These are phyloP conservation scores for Elachura formosa DNA, from an alignment of 2,113 vertebrate species.

Conservation along the genomic window DNA sequence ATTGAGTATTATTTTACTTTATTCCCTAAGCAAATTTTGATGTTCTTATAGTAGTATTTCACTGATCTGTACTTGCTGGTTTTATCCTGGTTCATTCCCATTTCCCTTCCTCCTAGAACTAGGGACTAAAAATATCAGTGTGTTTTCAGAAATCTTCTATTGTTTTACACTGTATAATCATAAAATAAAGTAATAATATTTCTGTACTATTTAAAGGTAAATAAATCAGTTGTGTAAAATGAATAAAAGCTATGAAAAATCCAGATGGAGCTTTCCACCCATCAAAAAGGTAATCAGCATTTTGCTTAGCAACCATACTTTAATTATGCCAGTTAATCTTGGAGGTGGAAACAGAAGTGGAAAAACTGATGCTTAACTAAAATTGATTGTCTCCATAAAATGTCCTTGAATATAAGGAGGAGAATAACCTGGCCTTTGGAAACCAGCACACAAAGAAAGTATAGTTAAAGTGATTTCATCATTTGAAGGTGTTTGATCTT, in stretches of 20 bases:
- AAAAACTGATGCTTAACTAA: conserved; percentile 44
- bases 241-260: conserved; percentile 2
- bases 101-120: not conserved
- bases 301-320: conserved; percentile 54
- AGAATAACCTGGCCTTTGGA: conserved; percentile 37
- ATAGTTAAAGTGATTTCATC: conserved; percentile 4
- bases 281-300: conserved; percentile 25
- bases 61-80: not conserved
- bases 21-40: not conserved
- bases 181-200: too few species aligned
- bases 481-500: conserved; percentile 7
- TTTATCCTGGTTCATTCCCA: not conserved
- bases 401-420: conserved; percentile 22
- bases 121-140: not conserved
- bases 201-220: not conserved
- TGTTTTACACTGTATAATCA: not conserved
- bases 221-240: conserved; percentile 11
- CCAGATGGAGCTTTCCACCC: conserved; percentile 4
- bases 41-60: not conserved
- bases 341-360: conserved; percentile 12
- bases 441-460: conserved; percentile 3
- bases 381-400: conserved; percentile 47
- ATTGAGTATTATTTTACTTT: not conserved
- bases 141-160: not conserved
- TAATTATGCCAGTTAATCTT: conserved; percentile 55